Evolutionary conservation across 2,113 vertebrate species (phyloP), one percentile per base, ranked within the genome.

Genomic region (Smithornis capensis): DNA sequence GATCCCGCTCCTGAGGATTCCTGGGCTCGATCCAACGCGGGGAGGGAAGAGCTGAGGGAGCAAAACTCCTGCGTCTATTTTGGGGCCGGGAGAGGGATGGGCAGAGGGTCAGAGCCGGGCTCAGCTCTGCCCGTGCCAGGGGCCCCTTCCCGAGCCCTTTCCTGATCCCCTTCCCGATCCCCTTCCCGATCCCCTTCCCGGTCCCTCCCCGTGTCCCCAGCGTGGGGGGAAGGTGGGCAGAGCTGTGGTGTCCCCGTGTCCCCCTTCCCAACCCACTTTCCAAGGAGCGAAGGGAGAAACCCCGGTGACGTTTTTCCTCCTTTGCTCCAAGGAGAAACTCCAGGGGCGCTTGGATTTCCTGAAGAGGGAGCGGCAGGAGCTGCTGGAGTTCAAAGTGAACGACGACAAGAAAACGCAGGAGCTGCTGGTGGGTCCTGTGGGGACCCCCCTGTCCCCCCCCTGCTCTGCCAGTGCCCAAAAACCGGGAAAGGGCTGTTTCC

Each of bases 361-460:
- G 75, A 89, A 76, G 10, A 96, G 93, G 83, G 96, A 97, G 91
- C 60, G 96, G 37, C 94, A 97, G 31, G 95, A 95, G 33, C 92
- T 97, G 75, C 90, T 97, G 88, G 96, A 97, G 25, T 97, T 97
- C 7, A 97, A 97, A 83, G 94, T 96, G 9, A 92, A 91, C 3
- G 96, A 97, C 1, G 97, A 97, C 4, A 89, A 93, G 35, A 97
- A 90, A 40, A 97, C 95, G 5, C 97, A 97, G 76, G 97, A 97
- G 68, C 87, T 97, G 13, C 18, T 97, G 96, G 97, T 97, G 50
- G 0, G 96, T 84, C 12, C 52, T 22, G 3, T 1, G 7, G 57
- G 47, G 28, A 57, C 33, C 7, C 6, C 18, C 38, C 24, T 19
- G n/a, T n/a, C 40, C 19, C 19, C 9, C 31, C 14, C 5, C n/a